These are phyloP conservation scores for Elysia crispata DNA, from an alignment of 2,888 invertebrate species.

Conservation along the genomic window DNA sequence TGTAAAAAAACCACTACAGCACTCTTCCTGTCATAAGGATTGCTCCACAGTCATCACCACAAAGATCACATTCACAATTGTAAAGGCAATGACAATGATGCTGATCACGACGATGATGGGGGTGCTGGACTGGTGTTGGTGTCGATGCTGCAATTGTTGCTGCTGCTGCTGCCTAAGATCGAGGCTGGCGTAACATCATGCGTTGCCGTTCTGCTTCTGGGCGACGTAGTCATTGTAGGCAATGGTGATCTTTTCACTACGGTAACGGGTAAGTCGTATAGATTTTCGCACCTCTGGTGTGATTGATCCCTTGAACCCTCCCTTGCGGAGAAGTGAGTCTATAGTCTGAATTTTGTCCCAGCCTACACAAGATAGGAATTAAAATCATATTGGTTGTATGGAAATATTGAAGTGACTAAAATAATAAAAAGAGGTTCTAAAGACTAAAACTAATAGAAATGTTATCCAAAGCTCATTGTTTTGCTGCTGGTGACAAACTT, in stretches of 20 bases:
- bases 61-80: slow-evolving; percentile 40
- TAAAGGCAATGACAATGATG: slow-evolving; percentile 42
- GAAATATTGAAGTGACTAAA: not conserved
- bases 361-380: slow-evolving; percentile 81
- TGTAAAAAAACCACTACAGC: too few relatives aligned
- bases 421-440: not conserved
- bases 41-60: slow-evolving; percentile 42
- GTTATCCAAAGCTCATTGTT: too few relatives aligned
- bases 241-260: slow-evolving; percentile 91
- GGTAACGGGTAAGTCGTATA: slow-evolving; percentile 96
- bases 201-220: slow-evolving; percentile 71
- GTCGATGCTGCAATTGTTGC: slow-evolving; percentile 28
- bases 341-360: slow-evolving; percentile 99
- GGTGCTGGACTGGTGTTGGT: slow-evolving; percentile 45
- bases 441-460: too few relatives aligned
- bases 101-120: slow-evolving; percentile 42
- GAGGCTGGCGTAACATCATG: slow-evolving; percentile 71
- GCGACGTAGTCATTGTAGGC: slow-evolving; percentile 75
- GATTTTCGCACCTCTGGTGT: slow-evolving; percentile 83
- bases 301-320: slow-evolving; percentile 90
- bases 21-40: slow-evolving; percentile 24
- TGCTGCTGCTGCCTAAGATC: slow-evolving; percentile 51
- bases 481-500: too few relatives aligned
- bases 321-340: slow-evolving; percentile 97
- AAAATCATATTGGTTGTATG: too few relatives aligned